Evolutionary conservation across 2,888 invertebrate species (phyloP), one percentile per base, ranked within the genome.

Genomic region (Erannis defoliaria): DNA sequence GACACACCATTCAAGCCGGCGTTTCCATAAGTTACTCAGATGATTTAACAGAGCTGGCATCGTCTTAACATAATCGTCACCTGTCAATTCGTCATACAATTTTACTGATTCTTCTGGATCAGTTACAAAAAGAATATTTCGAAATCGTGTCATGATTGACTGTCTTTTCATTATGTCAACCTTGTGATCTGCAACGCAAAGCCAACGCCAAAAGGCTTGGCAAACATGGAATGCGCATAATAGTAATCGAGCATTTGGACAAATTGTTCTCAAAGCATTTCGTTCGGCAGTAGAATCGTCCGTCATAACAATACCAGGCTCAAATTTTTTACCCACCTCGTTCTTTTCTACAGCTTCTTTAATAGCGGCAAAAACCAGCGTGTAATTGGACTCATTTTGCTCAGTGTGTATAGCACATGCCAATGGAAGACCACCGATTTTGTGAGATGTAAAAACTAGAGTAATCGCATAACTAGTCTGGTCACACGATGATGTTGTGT

Each of bases 1-100:
- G 33, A 33, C 33, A 33, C 33, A 33, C 33, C 33, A 33, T 33
- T 33, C 33, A 33, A 33, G 33, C 33, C 33, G 33, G 33, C 33
- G 33, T 33, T 33, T 33, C 33, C 33, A 33, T 33, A 33, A 33
- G n/a, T 33, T 33, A 33, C 33, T 33, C 33, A 33, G 33, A 9
- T 33, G 33, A 12, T 33, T 33, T 33, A 12, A 33, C 33, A 33
- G 33, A 33, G 33, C 33, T 33, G 33, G 33, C 33, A 33, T 9
- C 33, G 33, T 33, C 33, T 33, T 33, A 33, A 33, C 33, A 33
- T 33, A 33, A 4, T 33, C 12, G 33, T 33, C 33, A 33, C 33
- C 4, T 33, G 33, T 33, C 4, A 33, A 33, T 33, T 33, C n/a
- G 5, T 33, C 33, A 33, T 33, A 33, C 33, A 33, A 33, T 33